Conservation (phyloP, 2,113 vertebrate species). For the Crotalus helleri region DNA sequence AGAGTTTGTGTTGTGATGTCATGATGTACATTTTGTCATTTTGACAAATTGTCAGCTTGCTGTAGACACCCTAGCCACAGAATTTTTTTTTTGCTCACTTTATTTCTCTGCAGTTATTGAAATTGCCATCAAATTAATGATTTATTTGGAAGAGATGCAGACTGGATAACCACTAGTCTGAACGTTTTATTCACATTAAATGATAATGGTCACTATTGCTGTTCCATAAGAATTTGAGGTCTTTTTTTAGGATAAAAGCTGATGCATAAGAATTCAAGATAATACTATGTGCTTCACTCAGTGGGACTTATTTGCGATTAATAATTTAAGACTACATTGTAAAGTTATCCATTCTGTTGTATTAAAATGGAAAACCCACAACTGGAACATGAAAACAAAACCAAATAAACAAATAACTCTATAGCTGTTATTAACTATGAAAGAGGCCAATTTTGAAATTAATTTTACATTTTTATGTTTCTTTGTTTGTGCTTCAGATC, state of each 20-base stretch:
- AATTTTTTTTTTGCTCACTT: conserved; percentile 28
- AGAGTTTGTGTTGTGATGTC: neutral
- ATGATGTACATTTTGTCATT: neutral
- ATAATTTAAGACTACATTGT: neutral
- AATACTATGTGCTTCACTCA: neutral
- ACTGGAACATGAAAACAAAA: neutral
- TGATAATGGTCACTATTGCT: neutral
- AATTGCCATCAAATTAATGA: conserved; percentile 22
- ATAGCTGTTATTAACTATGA: neutral
- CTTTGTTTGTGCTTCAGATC: neutral
- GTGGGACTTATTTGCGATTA: neutral
- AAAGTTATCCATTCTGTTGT: neutral
- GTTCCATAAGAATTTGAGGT: neutral
- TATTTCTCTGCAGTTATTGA: conserved; percentile 35
- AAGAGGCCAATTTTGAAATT: neutral
- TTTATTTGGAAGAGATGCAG: neutral
- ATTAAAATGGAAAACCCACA: neutral
- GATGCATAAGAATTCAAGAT: neutral
- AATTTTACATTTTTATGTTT: neutral
- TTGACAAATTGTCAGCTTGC: neutral
- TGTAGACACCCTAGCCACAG: neutral
- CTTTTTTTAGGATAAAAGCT: neutral
- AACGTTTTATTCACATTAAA: neutral
- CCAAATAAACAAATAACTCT: neutral
- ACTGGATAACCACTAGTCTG: neutral